Evolutionary conservation across 2,113 vertebrate genomes (phyloP).

Genomic region (Delphinus delphis): DNA sequence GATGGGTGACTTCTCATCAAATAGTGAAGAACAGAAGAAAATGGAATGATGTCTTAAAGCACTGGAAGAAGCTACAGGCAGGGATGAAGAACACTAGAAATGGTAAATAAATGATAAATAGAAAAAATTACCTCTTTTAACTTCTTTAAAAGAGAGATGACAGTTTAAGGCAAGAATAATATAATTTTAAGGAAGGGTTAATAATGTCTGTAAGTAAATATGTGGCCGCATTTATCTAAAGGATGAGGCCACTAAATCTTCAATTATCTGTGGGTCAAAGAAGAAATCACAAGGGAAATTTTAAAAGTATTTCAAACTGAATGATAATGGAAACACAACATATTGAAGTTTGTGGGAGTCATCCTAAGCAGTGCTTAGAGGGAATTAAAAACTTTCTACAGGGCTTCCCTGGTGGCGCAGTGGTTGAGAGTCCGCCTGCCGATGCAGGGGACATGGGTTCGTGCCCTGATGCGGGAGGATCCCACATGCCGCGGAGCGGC

Average conservation of each 20-base stretch:
- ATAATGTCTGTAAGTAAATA: constrained; percentile 5
- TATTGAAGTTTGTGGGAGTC: not conserved
- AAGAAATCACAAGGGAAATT: not conserved
- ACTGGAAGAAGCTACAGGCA: not conserved
- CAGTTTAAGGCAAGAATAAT: not conserved
- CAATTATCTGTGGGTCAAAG: not conserved
- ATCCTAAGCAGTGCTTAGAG: not conserved
- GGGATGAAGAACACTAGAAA: not conserved
- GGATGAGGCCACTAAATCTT: not conserved
- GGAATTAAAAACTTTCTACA: not conserved
- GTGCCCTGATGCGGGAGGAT: no score
- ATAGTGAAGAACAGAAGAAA: not conserved
- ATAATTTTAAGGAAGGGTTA: not conserved
- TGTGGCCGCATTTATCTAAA: not conserved
- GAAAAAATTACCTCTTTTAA: not conserved
- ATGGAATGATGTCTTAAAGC: not conserved
- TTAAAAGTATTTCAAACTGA: not conserved
- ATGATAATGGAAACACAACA: not conserved
- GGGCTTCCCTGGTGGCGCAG: no score
- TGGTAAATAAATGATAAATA: not conserved
- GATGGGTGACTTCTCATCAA: not conserved
- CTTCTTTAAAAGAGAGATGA: not conserved
- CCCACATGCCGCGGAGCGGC: no score
- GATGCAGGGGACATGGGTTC: no score
- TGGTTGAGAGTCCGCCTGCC: no score